Percentiles rank a stretch among this genome's conserved stretches.
Evolutionary conservation across 2,113 vertebrate species (phyloP).

Genomic region (Choloepus hoffmanni): DNA sequence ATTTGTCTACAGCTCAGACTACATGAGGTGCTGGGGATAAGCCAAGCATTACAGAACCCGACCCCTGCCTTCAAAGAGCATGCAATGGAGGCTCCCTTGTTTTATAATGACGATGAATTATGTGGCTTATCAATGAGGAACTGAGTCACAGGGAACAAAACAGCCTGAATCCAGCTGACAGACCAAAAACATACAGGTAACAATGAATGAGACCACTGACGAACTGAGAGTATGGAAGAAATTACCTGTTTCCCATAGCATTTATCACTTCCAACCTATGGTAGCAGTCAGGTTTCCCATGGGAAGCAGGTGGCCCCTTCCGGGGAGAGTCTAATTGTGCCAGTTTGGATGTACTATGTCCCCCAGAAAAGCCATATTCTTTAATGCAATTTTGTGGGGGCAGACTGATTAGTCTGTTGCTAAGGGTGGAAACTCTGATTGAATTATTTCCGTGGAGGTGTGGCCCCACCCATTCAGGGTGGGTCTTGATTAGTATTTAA

Average conservation of each 20-base stretch:
- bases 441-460: too few species aligned
- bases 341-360: too few species aligned
- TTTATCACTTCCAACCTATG: not conserved
- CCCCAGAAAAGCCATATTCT: too few species aligned
- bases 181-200: not conserved
- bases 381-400: too few species aligned
- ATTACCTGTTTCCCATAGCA: not conserved
- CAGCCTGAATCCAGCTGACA: not conserved
- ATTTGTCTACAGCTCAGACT: fast-evolving
- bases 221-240: not conserved
- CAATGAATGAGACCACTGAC: not conserved
- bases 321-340: not conserved
- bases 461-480: too few species aligned
- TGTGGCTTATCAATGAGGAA: not conserved
- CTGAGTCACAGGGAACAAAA: not conserved
- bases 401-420: too few species aligned
- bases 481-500: too few species aligned
- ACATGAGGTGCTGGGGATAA: fast-evolving
- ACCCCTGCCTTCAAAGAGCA: not conserved
- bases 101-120: not conserved
- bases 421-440: too few species aligned
- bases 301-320: not conserved
- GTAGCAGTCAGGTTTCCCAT: not conserved
- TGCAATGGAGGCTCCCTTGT: not conserved
- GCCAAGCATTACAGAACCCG: not conserved